Evolutionary conservation across 2,113 vertebrate genomes (phyloP).

Genomic region (Neogobius melanostomus): DNA sequence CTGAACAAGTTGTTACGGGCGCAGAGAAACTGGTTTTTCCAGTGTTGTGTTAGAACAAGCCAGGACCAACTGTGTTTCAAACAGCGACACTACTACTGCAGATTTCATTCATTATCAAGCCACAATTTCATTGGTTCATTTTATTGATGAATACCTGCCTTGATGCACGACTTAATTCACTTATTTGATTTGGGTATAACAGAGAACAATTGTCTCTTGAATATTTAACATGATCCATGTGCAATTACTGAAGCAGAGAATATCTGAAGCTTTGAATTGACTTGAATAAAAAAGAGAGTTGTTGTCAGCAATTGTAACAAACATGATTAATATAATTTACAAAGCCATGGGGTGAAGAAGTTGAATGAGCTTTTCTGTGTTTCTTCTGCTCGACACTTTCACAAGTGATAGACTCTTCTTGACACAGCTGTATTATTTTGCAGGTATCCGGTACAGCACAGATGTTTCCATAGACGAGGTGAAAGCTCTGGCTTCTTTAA

Average conservation of each 20-base stretch:
- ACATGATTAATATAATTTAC: not conserved
- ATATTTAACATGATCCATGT: no score
- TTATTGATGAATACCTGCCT: no score
- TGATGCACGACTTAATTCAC: no score
- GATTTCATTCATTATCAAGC: not conserved
- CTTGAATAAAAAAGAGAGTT: no score
- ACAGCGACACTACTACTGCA: not conserved
- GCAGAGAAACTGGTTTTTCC: not conserved
- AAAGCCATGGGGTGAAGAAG: not conserved
- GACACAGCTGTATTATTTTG: slow-evolving; percentile 6
- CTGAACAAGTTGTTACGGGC: not conserved
- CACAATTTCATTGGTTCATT: no score
- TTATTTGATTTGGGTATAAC: no score
- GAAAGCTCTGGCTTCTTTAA: slow-evolving; percentile 95
- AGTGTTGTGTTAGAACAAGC: not conserved
- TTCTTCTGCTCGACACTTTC: no score
- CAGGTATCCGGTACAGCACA: slow-evolving; percentile 95
- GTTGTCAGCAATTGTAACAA: not conserved
- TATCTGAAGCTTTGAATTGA: no score
- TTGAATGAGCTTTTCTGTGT: no score
- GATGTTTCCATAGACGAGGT: slow-evolving; percentile 98
- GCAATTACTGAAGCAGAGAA: no score
- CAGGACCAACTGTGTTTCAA: not conserved
- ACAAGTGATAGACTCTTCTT: not conserved
- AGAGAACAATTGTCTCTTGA: no score